phyloP scores from a whole-genome alignment of 2,888 invertebrate species.

The Onchidella celtica region DNA sequence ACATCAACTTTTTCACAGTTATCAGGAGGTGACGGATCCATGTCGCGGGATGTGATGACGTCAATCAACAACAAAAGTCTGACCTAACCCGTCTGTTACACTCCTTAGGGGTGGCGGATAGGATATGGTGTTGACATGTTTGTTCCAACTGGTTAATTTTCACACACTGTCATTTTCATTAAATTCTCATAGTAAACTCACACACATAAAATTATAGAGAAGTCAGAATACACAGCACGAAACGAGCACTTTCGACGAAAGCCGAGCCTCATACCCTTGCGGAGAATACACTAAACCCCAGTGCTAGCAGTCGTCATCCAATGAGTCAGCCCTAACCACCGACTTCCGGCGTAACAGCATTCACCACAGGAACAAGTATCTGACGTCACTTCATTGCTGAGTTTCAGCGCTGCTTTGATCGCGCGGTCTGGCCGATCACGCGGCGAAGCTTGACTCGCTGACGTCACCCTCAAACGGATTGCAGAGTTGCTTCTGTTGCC shows the following conservation, averaged over 20 bases:
- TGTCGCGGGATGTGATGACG: slow-evolving; percentile 52
- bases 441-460: slow-evolving; percentile 13
- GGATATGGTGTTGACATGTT: neutral
- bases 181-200: neutral
- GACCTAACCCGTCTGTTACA: slow-evolving; percentile 40
- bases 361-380: slow-evolving; percentile 40
- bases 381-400: slow-evolving; percentile 50
- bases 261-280: neutral
- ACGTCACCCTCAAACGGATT: slow-evolving; percentile 8
- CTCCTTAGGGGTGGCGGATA: neutral
- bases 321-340: slow-evolving; percentile 56
- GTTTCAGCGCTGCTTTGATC: slow-evolving; percentile 2
- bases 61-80: slow-evolving; percentile 55
- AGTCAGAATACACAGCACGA: too few relatives aligned
- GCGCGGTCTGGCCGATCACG: neutral
- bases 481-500: neutral
- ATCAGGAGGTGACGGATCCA: slow-evolving; percentile 45
- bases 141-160: neutral
- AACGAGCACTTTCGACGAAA: neutral
- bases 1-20: slow-evolving; percentile 44
- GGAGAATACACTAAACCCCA: slow-evolving; percentile 10
- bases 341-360: slow-evolving; percentile 49
- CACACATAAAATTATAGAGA: too few relatives aligned
- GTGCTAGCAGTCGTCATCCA: slow-evolving; percentile 49
- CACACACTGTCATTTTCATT: neutral